Evolutionary conservation across 2,888 invertebrate species (phyloP), one percentile per base, ranked within the genome.

Genomic region (Anoncus sp.): DNA sequence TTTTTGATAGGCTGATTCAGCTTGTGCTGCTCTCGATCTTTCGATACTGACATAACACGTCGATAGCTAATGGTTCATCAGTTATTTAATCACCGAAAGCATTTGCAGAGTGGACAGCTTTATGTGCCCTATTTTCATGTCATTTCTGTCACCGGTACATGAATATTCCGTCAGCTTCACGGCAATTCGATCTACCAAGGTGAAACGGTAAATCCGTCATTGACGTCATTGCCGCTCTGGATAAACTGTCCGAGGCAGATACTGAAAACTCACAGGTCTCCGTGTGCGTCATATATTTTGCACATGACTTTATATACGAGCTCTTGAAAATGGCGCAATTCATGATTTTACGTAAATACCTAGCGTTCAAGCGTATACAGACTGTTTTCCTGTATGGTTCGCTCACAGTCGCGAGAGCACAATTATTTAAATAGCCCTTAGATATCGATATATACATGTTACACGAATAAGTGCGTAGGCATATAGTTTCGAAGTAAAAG

Each of bases 121-220:
- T 14, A 55, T 40, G 49, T 18, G 31, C 31, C 7, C 6, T n/a
- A 40, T 38, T 59, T 59, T 40, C 22, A 38, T 59, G 1, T 5
- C 10, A 20, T 35, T 49, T 31, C 24, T 22, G 18, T 49, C 12
- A 59, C 18, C 38, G 14, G 31, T 6, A 47, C 51, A 69, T 12
- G 20, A 14, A 38, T 35, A 65, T 70, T 51, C 51, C 18, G 16
- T 65, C 63, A 53, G 57, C 51, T 47, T 62, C 27, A 27, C 43
- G 16, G 24, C 18, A 53, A 12, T 67, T 75, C 55, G 27, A 62
- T 51, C 71, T 51, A 31, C 67, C 51, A 69, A 77, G 77, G 66
- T 63, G 22, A 70, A 31, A 35, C 43, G 75, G 49, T 74, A 76
- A 78, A 78, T 76, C 65, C 69, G 67, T 53, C 60, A 77, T 76